phyloP scores from a whole-genome alignment of 2,113 vertebrate species.

The Zingel zingel region DNA sequence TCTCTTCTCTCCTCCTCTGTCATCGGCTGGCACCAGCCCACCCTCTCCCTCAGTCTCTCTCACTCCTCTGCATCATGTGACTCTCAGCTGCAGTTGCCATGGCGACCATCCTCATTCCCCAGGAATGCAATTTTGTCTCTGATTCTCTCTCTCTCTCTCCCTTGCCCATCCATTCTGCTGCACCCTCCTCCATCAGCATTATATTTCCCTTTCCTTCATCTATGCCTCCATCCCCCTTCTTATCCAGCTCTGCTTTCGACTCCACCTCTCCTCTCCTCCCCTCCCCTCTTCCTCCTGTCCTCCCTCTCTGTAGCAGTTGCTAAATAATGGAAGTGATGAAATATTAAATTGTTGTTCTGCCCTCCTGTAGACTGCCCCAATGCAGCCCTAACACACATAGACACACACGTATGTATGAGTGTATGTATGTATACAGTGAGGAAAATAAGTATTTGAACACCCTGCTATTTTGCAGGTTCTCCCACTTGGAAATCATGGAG shows the following conservation, averaged over 20 bases:
- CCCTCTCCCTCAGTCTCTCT: constrained; percentile 33
- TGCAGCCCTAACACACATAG: constrained; percentile 61
- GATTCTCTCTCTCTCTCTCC: constrained; percentile 53
- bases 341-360: constrained; percentile 84
- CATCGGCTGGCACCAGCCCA: constrained; percentile 49
- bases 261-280: background rate
- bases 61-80: constrained; percentile 83
- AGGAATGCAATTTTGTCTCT: constrained; percentile 78
- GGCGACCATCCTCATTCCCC: constrained; percentile 82
- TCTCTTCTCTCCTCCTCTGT: constrained; percentile 39
- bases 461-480: no score
- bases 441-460: no score
- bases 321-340: constrained; percentile 85
- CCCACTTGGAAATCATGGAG: no score
- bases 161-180: constrained; percentile 50
- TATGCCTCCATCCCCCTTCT: background rate
- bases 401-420: background rate
- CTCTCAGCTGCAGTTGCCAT: constrained; percentile 86
- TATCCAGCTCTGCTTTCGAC: background rate
- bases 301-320: constrained; percentile 63
- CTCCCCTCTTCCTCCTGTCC: background rate
- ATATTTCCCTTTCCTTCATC: constrained; percentile 27
- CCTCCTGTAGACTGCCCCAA: constrained; percentile 74
- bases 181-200: constrained; percentile 49
- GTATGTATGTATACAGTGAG: background rate